phyloP scores from a whole-genome alignment of 2,888 invertebrate species.

The Noctua janthe region DNA sequence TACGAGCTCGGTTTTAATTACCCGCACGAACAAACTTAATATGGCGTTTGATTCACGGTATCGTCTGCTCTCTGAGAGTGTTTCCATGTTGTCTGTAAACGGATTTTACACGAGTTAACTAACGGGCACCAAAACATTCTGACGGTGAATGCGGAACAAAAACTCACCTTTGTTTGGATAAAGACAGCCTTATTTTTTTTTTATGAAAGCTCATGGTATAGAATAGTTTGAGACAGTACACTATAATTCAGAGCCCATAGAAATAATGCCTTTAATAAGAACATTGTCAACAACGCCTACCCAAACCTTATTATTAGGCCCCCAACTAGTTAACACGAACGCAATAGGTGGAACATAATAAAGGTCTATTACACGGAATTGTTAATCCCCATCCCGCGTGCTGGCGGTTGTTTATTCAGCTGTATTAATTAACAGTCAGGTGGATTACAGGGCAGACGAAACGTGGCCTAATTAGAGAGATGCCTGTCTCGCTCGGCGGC shows the following conservation, averaged over 20 bases:
- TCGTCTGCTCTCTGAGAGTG: conserved; percentile 58
- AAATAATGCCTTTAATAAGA: conserved; percentile 12
- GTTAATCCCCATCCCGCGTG: conserved; percentile 68
- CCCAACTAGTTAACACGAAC: conserved; percentile 56
- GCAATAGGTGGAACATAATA: conserved; percentile 61
- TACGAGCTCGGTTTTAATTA: conserved; percentile 83
- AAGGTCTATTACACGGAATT: conserved; percentile 68
- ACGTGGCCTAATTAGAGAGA: conserved; percentile 79
- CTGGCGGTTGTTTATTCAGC: conserved; percentile 74
- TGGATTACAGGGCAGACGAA: conserved; percentile 77
- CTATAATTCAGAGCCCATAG: neutral
- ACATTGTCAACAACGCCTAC: conserved; percentile 31
- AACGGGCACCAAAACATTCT: conserved; percentile 28
- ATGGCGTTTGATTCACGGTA: conserved; percentile 73
- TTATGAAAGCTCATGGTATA: neutral
- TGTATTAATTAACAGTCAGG: conserved; percentile 78
- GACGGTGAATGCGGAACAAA: neutral
- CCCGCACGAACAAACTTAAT: conserved; percentile 80
- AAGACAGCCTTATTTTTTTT: neutral
- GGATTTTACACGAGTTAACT: conserved; percentile 33
- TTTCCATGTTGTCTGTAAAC: conserved; percentile 56
- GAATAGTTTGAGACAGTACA: neutral
- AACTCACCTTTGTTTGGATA: neutral
- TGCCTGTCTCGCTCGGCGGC: conserved; percentile 65
- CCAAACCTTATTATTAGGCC: conserved; percentile 31